Evolutionary conservation across 2,113 vertebrate species (phyloP).

Genomic region (Salvelinus alpinus): DNA sequence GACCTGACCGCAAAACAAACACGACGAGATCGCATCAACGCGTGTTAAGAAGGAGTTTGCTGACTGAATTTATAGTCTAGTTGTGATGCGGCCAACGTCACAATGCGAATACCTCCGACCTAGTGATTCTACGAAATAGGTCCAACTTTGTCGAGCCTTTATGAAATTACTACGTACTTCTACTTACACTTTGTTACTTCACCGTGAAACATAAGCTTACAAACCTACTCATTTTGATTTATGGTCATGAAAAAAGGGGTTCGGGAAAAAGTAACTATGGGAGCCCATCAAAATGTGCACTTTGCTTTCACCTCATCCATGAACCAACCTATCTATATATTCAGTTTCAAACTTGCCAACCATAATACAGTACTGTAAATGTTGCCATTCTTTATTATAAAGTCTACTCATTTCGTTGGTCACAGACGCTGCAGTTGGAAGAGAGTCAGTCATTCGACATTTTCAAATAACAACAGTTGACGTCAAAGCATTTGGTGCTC

Average conservation of each 20-base stretch:
- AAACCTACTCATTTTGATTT: no score
- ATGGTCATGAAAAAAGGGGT: no score
- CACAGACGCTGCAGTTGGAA: no score
- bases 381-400: no score
- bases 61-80: slow-evolving; percentile 30
- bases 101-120: slow-evolving; percentile 47
- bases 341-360: no score
- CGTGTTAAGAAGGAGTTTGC: not conserved
- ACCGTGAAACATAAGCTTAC: no score
- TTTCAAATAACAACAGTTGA: slow-evolving; percentile 53
- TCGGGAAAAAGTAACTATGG: not conserved
- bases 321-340: no score
- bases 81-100: not conserved
- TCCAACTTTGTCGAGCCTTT: not conserved
- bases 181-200: no score
- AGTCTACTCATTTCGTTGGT: no score
- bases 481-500: slow-evolving; percentile 57
- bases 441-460: slow-evolving; percentile 1
- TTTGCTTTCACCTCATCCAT: not conserved
- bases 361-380: no score
- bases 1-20: slow-evolving; percentile 14
- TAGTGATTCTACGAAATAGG: slow-evolving; percentile 44
- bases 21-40: not conserved
- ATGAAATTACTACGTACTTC: no score
- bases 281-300: not conserved